Conservation (phyloP, 2,888 invertebrate genomes). For the Beris chalybata region DNA sequence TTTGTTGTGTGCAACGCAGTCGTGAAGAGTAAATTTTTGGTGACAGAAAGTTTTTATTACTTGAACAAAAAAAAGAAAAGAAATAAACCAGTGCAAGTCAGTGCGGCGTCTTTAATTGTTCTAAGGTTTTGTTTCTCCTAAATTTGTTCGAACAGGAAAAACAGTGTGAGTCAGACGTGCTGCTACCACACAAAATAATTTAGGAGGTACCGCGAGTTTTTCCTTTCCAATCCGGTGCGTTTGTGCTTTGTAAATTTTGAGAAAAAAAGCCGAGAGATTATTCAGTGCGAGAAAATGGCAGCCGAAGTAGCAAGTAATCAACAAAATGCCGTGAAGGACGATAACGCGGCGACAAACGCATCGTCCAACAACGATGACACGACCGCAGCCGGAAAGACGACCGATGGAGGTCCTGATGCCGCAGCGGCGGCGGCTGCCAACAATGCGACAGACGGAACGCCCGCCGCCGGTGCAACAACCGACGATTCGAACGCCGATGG, state of each 20-base stretch:
- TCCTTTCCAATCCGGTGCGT: constrained; percentile 4
- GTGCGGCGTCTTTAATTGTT: not conserved
- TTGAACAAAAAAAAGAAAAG: constrained; percentile 6
- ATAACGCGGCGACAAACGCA: constrained; percentile 51
- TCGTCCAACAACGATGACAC: constrained; percentile 43
- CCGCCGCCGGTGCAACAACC: constrained; percentile 46
- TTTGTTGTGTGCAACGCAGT: constrained; percentile 19
- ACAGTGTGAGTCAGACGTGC: constrained; percentile 17
- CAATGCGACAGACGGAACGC: constrained; percentile 51
- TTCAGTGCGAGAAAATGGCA: constrained; percentile 63
- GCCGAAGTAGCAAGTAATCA: constrained; percentile 70
- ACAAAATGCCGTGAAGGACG: constrained; percentile 57
- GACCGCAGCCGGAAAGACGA: constrained; percentile 52
- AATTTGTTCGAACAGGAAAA: not conserved
- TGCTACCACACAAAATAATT: no score
- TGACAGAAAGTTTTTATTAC: not conserved
- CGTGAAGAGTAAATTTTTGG: constrained; percentile 8
- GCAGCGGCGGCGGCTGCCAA: constrained; percentile 34
- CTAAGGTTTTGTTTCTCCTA: not conserved
- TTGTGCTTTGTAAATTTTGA: not conserved
- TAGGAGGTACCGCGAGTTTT: not conserved
- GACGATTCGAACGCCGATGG: constrained; percentile 56
- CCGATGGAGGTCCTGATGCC: constrained; percentile 38
- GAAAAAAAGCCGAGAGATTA: no score
- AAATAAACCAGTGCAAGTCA: not conserved